A percentile compares a stretch with the other conserved stretches of the same genome.
Conservation (phyloP, 2,797 vertebrate genomes). For the Hippocampus kuda region DNA sequence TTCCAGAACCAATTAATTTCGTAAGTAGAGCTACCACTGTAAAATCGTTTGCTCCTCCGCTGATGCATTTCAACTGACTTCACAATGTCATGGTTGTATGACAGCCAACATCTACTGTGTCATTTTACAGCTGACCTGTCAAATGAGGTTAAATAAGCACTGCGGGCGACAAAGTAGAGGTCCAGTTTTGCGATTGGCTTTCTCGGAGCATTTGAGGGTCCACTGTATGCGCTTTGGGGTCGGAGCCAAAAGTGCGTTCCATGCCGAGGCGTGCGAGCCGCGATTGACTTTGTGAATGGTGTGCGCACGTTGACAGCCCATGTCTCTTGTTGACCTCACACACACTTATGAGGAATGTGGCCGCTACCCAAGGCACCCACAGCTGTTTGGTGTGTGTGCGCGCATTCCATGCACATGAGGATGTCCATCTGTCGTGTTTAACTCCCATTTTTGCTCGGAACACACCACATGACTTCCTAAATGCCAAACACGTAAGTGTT, state of each 20-base stretch:
- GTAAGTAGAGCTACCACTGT: no score
- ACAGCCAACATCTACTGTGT: no score
- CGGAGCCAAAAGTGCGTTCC: background rate
- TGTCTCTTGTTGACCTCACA: constrained; percentile 33
- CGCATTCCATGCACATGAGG: constrained; percentile 28
- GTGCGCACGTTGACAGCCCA: constrained; percentile 13
- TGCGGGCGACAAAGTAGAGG: no score
- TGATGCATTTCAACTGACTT: no score
- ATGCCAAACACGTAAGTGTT: background rate
- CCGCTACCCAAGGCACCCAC: constrained; percentile 13
- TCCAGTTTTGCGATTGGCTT: no score
- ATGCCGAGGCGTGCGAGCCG: background rate
- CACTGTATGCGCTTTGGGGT: background rate
- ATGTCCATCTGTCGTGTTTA: constrained; percentile 29
- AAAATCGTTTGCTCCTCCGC: no score
- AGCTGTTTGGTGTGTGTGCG: constrained; percentile 31
- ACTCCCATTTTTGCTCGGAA: constrained; percentile 8
- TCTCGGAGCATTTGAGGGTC: background rate
- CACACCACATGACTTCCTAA: background rate
- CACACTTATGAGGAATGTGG: constrained; percentile 30
- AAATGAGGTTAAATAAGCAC: no score
- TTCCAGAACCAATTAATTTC: no score
- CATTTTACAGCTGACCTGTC: no score
- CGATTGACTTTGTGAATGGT: constrained; percentile 6
- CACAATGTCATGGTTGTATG: no score